Evolutionary conservation across 2,113 vertebrate species (phyloP), one percentile per base, ranked within the genome.

Genomic region (Paraplagusia blochii): DNA sequence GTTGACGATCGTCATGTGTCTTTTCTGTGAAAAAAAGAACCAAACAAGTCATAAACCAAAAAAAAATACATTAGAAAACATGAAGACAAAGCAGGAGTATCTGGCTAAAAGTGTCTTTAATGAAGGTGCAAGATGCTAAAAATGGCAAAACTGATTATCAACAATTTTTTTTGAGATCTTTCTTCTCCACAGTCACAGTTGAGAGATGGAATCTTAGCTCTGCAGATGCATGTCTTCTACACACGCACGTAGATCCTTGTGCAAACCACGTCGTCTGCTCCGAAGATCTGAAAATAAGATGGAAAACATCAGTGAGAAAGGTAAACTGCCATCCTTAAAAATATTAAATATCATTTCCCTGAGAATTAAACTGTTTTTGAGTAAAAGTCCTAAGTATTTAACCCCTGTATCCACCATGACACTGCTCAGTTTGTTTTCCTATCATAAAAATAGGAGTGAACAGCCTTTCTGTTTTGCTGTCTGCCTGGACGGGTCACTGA

Each of bases 181-280:
- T 48, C 43, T 39, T 29, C 1, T 55, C 19, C 9, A 46, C 15
- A 6, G 22, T 39, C 39, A 42, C 43, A 38, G 19, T 43, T 19
- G 1, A 42, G 19, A 52, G 11, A 17, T 3, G 17, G 18, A 43
- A n/a, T 16, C 12, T 38, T 38, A 44, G n/a, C 15, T 12, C 58
- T 40, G 36, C 54, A 11, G 49, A 19, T 1, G 0, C 4, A 5
- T 44, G n/a, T 46, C 51, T 40, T n/a, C 43, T 88, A 96, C 9
- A 91, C 95, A 58, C 94, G 90, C 34, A 93, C 72, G 48, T 98
- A 97, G 89, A 97, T 90, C 77, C 95, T 91, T 8, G 94, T 98
- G 88, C 95, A 98, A 66, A 97, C 90, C 74, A 97, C 92, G 1
- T 96, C 94, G 17, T 97, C 92, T 0, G 95, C 95, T 58, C 95